Evolutionary conservation across 2,797 vertebrate genomes (phyloP).

Genomic region (Onychomys torridus): DNA sequence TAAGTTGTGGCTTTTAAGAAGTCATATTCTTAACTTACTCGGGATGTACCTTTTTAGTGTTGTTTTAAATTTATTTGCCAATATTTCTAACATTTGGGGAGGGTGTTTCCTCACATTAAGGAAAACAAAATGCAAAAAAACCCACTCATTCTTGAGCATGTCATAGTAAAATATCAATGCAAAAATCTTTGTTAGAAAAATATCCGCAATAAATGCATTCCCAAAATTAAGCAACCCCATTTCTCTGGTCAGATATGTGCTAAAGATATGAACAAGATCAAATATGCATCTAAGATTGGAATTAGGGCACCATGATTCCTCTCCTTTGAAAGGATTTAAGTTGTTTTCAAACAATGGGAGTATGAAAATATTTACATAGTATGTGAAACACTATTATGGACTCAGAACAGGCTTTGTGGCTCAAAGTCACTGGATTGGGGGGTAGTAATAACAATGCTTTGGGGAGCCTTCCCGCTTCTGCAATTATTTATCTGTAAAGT

Average conservation of each 20-base stretch:
- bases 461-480: constrained; percentile 12
- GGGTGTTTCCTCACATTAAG: neutral
- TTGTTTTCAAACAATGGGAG: constrained; percentile 44
- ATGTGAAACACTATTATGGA: neutral
- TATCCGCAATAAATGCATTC: neutral
- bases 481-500: constrained; percentile 74
- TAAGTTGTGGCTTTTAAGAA: constrained; percentile 54
- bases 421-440: neutral
- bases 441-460: constrained; percentile 62
- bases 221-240: constrained; percentile 29
- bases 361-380: constrained; percentile 28
- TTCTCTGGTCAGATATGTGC: constrained; percentile 19
- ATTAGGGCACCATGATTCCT: neutral
- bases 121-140: constrained; percentile 25
- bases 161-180: constrained; percentile 28
- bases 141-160: constrained; percentile 2
- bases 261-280: constrained; percentile 31
- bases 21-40: neutral
- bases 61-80: constrained; percentile 53
- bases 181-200: constrained; percentile 3
- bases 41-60: constrained; percentile 20
- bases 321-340: constrained; percentile 40
- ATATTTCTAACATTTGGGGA: constrained; percentile 37
- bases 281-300: neutral
- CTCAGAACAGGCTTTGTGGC: constrained; percentile 34